These are phyloP conservation scores for Gandaritis pyraliata DNA, from an alignment of 2,888 invertebrate genomes.

Conservation along the genomic window DNA sequence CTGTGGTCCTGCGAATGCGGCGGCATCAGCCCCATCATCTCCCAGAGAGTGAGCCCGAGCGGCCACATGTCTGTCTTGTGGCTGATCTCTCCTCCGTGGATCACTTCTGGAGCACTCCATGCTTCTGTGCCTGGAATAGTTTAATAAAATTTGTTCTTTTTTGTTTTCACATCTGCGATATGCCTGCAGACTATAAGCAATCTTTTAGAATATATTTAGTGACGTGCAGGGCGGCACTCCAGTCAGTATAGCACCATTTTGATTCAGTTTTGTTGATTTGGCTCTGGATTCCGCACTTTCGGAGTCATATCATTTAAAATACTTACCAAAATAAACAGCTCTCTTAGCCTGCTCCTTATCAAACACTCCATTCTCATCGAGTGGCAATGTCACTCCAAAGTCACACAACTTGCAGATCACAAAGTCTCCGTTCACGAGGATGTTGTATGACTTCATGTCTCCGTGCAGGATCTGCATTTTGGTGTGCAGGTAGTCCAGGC, in stretches of 20 bases:
- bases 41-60: slow-evolving; percentile 91
- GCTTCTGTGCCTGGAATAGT: slow-evolving; percentile 86
- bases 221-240: too few relatives aligned
- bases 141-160: background rate
- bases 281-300: too few relatives aligned
- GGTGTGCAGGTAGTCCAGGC: slow-evolving; percentile 90
- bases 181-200: too few relatives aligned
- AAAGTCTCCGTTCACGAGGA: slow-evolving; percentile 91
- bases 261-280: too few relatives aligned
- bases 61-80: slow-evolving; percentile 92
- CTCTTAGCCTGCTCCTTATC: slow-evolving; percentile 81
- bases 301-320: too few relatives aligned
- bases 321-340: slow-evolving; percentile 85
- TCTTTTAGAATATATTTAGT: too few relatives aligned
- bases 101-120: slow-evolving; percentile 92
- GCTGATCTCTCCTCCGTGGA: slow-evolving; percentile 85
- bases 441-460: slow-evolving; percentile 93
- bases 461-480: slow-evolving; percentile 89
- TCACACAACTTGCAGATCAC: slow-evolving; percentile 91
- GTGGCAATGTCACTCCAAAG: slow-evolving; percentile 91
- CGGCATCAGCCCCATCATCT: slow-evolving; percentile 90
- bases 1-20: slow-evolving; percentile 84
- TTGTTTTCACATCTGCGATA: too few relatives aligned
- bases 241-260: too few relatives aligned
- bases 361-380: slow-evolving; percentile 86